These are phyloP conservation scores for Coregonus sp. DNA, from an alignment of 2,797 vertebrate species.

Conservation along the genomic window DNA sequence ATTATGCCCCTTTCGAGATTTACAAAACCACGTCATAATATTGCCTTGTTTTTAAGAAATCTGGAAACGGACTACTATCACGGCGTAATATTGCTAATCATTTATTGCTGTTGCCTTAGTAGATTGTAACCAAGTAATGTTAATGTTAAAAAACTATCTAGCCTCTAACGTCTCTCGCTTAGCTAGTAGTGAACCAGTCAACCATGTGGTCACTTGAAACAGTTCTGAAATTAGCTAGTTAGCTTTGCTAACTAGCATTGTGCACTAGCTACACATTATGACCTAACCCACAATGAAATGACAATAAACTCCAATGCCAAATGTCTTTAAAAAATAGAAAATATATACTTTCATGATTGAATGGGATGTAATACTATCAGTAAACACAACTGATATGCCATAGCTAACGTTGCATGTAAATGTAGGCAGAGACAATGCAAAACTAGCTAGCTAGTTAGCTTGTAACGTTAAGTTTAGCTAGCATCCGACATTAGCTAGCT, in stretches of 20 bases:
- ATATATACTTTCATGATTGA: neutral
- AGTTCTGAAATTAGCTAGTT: neutral
- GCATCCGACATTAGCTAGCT: neutral
- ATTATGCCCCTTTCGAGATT: neutral
- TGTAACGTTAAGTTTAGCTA: neutral
- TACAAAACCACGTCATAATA: neutral
- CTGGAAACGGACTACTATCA: neutral
- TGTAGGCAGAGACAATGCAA: neutral
- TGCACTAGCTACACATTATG: neutral
- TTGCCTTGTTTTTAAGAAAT: neutral
- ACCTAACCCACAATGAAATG: neutral
- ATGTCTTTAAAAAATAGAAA: neutral
- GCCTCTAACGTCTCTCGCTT: neutral
- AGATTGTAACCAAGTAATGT: neutral
- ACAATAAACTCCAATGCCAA: neutral
- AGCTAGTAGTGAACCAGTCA: neutral
- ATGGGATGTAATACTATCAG: neutral
- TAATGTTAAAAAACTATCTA: neutral
- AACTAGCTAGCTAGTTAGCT: neutral
- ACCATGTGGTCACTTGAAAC: neutral
- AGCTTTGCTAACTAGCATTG: conserved; percentile 1
- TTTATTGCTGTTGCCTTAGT: neutral
- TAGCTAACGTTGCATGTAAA: neutral
- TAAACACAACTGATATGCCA: neutral
- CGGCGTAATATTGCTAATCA: neutral